Evolutionary conservation across 2,888 invertebrate species (phyloP).

Genomic region (Zhengitettix transpicula): DNA sequence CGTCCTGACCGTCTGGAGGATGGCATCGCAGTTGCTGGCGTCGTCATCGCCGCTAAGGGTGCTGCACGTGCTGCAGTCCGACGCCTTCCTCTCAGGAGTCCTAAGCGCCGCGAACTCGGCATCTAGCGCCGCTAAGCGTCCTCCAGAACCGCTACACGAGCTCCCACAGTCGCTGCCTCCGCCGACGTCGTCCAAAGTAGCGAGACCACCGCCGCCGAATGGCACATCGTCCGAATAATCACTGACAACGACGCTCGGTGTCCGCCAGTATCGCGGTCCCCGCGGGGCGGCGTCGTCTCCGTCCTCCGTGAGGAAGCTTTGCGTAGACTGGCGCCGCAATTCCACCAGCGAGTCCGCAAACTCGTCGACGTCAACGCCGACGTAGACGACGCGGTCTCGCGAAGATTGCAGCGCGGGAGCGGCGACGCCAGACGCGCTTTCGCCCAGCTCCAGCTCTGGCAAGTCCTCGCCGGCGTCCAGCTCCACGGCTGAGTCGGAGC

Average conservation of each 20-base stretch:
- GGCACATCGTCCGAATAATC: constrained; percentile 60
- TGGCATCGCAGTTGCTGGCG: constrained; percentile 24
- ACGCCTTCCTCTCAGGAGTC: constrained; percentile 46
- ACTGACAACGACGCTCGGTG: constrained; percentile 74
- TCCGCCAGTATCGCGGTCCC: constrained; percentile 40
- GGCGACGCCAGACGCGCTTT: too few relatives aligned
- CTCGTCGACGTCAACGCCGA: neutral
- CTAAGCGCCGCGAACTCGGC: constrained; percentile 32
- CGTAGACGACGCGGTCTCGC: too few relatives aligned
- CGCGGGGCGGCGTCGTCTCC: neutral
- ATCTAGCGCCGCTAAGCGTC: neutral
- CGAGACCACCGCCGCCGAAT: constrained; percentile 9
- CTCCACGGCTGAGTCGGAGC: too few relatives aligned
- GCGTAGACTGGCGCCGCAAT: neutral
- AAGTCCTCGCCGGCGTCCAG: too few relatives aligned
- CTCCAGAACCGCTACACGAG: constrained; percentile 5
- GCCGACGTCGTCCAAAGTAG: constrained; percentile 10
- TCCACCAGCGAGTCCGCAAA: neutral
- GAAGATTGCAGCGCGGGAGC: too few relatives aligned
- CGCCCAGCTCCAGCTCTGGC: too few relatives aligned
- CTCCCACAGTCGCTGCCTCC: constrained; percentile 2
- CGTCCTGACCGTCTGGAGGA: constrained; percentile 21
- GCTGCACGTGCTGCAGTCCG: constrained; percentile 60
- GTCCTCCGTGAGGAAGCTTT: neutral
- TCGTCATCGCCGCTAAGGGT: constrained; percentile 59